A percentile compares a stretch with the other conserved stretches of the same genome.
Conservation (phyloP, 2,888 invertebrate species). For the Ditylenchus weischeri region DNA sequence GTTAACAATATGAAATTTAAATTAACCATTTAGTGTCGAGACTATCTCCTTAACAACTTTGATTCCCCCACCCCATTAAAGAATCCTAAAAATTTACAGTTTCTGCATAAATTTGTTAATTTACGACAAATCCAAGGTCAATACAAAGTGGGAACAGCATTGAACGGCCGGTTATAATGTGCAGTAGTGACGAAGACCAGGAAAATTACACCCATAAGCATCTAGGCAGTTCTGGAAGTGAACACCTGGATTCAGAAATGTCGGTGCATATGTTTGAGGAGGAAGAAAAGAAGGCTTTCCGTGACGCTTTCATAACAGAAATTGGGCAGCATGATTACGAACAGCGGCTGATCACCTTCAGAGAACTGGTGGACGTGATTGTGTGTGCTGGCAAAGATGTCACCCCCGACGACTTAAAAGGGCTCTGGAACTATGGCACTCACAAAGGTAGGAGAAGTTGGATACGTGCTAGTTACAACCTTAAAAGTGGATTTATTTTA, state of each 20-base stretch:
- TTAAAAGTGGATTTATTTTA: slow-evolving; percentile 14
- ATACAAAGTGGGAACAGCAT: too few species aligned
- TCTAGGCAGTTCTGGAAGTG: neutral
- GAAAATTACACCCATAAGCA: too few species aligned
- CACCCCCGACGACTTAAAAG: slow-evolving; percentile 20
- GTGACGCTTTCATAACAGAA: slow-evolving; percentile 34
- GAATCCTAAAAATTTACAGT: too few species aligned
- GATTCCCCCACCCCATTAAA: too few species aligned
- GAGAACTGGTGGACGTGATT: slow-evolving; percentile 35
- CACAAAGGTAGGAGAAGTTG: slow-evolving; percentile 20
- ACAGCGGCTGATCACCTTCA: slow-evolving; percentile 21
- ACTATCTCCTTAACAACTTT: too few species aligned
- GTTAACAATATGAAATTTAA: too few species aligned
- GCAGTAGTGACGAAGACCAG: too few species aligned
- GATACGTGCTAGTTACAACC: slow-evolving; percentile 2
- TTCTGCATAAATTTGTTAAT: too few species aligned
- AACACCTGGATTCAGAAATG: neutral
- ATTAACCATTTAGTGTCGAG: too few species aligned
- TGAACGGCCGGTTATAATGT: too few species aligned
- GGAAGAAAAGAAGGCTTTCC: slow-evolving; percentile 16
- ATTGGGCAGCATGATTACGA: slow-evolving; percentile 24
- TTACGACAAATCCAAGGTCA: too few species aligned
- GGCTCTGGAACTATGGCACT: slow-evolving; percentile 27
- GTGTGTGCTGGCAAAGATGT: slow-evolving; percentile 33
- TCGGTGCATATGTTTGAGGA: slow-evolving; percentile 16